Evolutionary conservation across 2,888 invertebrate genomes (phyloP), one percentile per base, ranked within the genome.

Genomic region (Tetramorium bicarinatum): DNA sequence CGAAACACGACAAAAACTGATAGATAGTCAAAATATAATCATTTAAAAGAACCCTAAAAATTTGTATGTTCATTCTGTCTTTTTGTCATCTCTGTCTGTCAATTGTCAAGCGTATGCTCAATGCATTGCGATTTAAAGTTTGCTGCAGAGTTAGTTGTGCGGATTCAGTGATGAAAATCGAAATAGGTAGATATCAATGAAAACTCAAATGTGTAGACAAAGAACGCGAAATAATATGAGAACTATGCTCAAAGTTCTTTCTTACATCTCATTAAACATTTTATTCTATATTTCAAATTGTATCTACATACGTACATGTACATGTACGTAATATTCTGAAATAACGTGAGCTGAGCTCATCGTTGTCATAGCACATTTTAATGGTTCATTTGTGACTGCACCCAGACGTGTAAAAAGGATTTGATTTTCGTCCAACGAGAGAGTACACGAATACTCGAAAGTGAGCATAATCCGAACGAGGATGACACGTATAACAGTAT

Each of bases 241-340:
- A 80, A 85, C 87, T 88, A 88, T 86, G 87, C 92, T 89, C 85
- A 87, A 90, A 91, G 91, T 91, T 87, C 86, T 90, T 92, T 89
- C 92, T 93, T 91, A 89, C 91, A 90, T 87, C 92, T 93, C 92
- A 92, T 92, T 93, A 93, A 91, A 91, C 89, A 90, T 87, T 91
- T 92, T 92, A 91, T 93, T 92, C 91, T 91, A 87, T 88, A 89
- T 90, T 89, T 88, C 88, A 87, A 91, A 91, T 90, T 88, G 85
- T 82, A 85, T 83, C 75, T 86, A 88, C 85, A 87, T 83, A 87
- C 82, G 77, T 84, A 84, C 84, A 84, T 84, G 88, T 82, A 87
- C 83, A 87, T 75, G 75, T 81, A 84, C 79, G 87, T 85, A 88
- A 89, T 88, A 89, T 87, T 85, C 79, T 54, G 56, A 84, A 86